A percentile compares a stretch with the other conserved stretches of the same genome.
These are phyloP conservation scores for Scylla paramamosain DNA, from an alignment of 1,140 invertebrate species.

Conservation along the genomic window DNA sequence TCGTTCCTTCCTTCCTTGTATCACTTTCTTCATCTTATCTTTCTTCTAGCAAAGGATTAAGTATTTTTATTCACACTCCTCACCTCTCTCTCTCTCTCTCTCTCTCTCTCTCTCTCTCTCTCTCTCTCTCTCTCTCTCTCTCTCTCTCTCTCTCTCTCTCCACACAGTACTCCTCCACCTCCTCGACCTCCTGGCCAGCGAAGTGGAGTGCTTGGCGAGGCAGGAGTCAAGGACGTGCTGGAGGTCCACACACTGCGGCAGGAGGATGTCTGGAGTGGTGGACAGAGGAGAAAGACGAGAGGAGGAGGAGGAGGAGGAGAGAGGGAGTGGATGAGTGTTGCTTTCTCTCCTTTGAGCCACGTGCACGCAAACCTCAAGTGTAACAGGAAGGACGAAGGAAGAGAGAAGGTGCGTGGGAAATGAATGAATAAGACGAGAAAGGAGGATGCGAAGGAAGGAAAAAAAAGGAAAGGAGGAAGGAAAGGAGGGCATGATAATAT, in stretches of 20 bases:
- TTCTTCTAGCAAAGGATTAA: too few relatives aligned
- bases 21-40: too few relatives aligned
- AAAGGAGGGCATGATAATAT: neutral
- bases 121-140: slow-evolving; percentile 31
- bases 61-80: too few relatives aligned
- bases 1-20: too few relatives aligned
- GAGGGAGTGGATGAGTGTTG: neutral
- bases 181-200: neutral
- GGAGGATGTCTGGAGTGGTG: too few relatives aligned
- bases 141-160: slow-evolving; percentile 42
- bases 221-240: neutral
- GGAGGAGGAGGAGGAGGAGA: neutral
- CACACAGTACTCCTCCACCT: too few relatives aligned
- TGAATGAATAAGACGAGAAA: neutral
- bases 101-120: neutral
- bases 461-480: neutral
- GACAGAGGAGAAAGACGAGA: neutral
- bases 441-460: neutral
- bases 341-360: neutral
- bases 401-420: neutral
- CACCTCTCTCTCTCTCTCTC: neutral
- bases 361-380: neutral
- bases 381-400: neutral
- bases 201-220: neutral
- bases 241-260: neutral